Percentiles rank a stretch among this genome's conserved stretches.
phyloP scores from a whole-genome alignment of 2,113 vertebrate genomes.

The Chitala chitala region DNA sequence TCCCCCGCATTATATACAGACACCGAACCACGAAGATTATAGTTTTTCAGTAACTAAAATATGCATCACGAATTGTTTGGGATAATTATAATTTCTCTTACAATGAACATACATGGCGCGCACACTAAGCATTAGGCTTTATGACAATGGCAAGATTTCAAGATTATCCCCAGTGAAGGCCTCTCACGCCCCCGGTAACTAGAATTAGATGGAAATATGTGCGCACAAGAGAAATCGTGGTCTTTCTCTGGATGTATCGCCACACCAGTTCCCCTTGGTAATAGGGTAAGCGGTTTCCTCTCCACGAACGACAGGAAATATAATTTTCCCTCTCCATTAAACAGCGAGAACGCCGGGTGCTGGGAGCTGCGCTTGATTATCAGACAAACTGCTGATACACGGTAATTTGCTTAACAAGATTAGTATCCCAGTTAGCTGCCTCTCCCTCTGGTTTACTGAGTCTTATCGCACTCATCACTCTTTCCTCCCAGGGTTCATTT shows the following conservation, averaged over 20 bases:
- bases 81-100: background rate
- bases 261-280: constrained; percentile 11
- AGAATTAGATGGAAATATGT: constrained; percentile 18
- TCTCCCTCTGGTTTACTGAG: constrained; percentile 43
- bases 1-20: background rate
- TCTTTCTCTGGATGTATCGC: background rate
- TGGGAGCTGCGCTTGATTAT: constrained; percentile 51
- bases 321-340: constrained; percentile 24
- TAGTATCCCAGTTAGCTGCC: constrained; percentile 45
- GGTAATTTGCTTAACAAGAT: constrained; percentile 65
- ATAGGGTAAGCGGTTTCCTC: constrained; percentile 21
- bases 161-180: background rate
- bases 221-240: background rate
- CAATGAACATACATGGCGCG: background rate
- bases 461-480: constrained; percentile 27
- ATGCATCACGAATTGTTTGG: background rate
- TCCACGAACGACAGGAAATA: constrained; percentile 24
- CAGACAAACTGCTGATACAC: constrained; percentile 57
- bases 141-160: background rate
- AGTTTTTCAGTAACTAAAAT: background rate
- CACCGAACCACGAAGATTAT: background rate
- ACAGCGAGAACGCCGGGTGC: constrained; percentile 14
- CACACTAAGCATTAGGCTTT: constrained; percentile 9
- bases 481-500: constrained; percentile 6
- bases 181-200: constrained; percentile 4